Evolutionary conservation across 1,140 invertebrate species (phyloP).

Genomic region (Sitobion miscanthi): DNA sequence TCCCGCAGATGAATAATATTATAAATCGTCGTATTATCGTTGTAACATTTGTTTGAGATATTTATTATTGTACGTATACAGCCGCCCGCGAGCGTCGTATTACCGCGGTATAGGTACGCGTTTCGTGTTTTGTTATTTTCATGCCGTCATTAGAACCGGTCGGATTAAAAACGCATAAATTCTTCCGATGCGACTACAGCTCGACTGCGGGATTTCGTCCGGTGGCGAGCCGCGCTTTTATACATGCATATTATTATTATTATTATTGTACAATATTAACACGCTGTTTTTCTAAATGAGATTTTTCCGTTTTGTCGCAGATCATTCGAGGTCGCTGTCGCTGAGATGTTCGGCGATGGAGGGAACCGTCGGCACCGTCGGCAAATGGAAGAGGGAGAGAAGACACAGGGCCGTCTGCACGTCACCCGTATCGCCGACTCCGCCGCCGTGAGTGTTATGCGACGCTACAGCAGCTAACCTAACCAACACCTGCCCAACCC

Average conservation of each 20-base stretch:
- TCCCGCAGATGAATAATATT: neutral
- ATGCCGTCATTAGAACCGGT: neutral
- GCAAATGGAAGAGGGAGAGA: conserved; percentile 60
- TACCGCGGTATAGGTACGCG: neutral
- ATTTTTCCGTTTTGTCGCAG: conserved; percentile 53
- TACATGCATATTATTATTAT: no score
- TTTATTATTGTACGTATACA: neutral
- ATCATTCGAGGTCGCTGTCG: conserved; percentile 59
- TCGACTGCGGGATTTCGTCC: neutral
- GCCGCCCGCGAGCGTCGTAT: neutral
- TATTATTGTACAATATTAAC: no score
- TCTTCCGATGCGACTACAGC: neutral
- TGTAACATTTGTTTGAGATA: neutral
- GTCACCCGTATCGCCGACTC: conserved; percentile 59
- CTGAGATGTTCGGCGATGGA: conserved; percentile 59
- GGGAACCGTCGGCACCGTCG: conserved; percentile 55
- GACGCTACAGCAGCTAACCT: neutral
- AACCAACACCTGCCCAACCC: no score
- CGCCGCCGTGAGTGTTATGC: neutral
- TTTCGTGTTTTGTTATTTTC: no score
- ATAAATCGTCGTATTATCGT: no score
- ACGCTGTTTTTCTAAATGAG: neutral
- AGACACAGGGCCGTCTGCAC: conserved; percentile 55
- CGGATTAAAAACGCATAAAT: conserved; percentile 37
- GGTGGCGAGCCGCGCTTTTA: neutral